These are phyloP conservation scores for Augiades crinisus DNA, from an alignment of 2,888 invertebrate genomes.

Conservation along the genomic window DNA sequence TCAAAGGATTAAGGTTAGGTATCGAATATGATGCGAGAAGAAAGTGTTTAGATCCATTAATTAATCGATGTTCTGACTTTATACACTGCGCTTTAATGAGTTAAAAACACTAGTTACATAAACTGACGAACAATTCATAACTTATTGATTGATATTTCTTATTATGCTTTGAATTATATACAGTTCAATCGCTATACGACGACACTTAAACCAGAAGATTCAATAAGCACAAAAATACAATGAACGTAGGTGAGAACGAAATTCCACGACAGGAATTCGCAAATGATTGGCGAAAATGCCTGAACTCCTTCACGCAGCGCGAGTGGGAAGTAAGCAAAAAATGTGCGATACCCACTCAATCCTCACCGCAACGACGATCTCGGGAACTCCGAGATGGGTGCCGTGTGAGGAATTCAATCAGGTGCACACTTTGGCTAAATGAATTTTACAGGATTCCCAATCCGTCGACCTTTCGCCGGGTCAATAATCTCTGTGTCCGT, in stretches of 20 bases:
- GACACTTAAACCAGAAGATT: too few relatives aligned
- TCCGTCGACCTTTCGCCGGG: conserved; percentile 15
- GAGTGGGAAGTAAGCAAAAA: conserved; percentile 63
- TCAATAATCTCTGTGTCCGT: conserved; percentile 6
- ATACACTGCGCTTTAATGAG: too few relatives aligned
- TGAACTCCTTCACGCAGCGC: conserved; percentile 49
- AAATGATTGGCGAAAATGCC: conserved; percentile 66
- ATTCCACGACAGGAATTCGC: conserved; percentile 41
- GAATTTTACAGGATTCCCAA: conserved; percentile 47
- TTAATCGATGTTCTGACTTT: too few relatives aligned
- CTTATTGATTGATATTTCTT: too few relatives aligned
- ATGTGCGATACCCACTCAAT: conserved; percentile 67
- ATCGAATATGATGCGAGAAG: too few relatives aligned
- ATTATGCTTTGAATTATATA: too few relatives aligned
- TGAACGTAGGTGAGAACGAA: conserved; percentile 20
- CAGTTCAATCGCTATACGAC: too few relatives aligned
- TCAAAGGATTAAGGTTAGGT: too few relatives aligned
- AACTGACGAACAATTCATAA: too few relatives aligned
- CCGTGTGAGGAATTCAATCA: conserved; percentile 64
- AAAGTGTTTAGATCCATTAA: too few relatives aligned
- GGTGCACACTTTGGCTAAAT: conserved; percentile 45
- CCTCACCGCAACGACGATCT: conserved; percentile 63
- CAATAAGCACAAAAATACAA: too few relatives aligned
- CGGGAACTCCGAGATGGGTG: conserved; percentile 35
- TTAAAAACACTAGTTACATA: too few relatives aligned